Conservation (phyloP, 2,113 vertebrate species). For the Onychostruthus taczanowskii region DNA sequence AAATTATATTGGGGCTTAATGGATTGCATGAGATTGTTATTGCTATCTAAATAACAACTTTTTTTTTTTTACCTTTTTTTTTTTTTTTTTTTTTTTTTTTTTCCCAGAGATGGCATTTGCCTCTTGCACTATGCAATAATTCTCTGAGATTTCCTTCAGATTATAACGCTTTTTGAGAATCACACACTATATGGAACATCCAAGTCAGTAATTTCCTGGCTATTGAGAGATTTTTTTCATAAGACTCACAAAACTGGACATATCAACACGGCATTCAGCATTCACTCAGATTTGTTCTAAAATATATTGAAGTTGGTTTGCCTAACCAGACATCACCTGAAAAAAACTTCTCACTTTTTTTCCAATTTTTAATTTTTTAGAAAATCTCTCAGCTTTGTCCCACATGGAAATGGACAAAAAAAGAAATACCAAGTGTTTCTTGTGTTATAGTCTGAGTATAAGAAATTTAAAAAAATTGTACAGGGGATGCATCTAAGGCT, state of each 20-base stretch:
- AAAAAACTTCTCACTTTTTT: background rate
- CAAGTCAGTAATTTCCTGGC: background rate
- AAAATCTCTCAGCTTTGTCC: background rate
- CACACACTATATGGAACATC: background rate
- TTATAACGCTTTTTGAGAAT: background rate
- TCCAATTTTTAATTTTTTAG: background rate
- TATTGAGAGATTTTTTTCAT: background rate
- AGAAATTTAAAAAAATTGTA: background rate
- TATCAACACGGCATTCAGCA: background rate
- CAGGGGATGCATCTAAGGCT: background rate
- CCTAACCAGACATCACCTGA: background rate
- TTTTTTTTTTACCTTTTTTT: background rate
- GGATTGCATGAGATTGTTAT: background rate
- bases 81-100: background rate
- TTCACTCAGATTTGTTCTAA: background rate
- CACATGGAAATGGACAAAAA: background rate
- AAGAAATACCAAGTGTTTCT: background rate
- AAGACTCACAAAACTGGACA: background rate
- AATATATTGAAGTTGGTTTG: background rate
- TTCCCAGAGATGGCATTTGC: background rate
- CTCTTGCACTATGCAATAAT: background rate
- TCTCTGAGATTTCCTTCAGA: background rate
- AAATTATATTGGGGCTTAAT: background rate
- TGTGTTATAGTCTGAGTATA: background rate
- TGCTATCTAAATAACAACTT: background rate